A percentile compares a stretch with the other conserved stretches of the same genome.
phyloP scores from a whole-genome alignment of 2,888 invertebrate genomes.

The Melinaea marsaeus region DNA sequence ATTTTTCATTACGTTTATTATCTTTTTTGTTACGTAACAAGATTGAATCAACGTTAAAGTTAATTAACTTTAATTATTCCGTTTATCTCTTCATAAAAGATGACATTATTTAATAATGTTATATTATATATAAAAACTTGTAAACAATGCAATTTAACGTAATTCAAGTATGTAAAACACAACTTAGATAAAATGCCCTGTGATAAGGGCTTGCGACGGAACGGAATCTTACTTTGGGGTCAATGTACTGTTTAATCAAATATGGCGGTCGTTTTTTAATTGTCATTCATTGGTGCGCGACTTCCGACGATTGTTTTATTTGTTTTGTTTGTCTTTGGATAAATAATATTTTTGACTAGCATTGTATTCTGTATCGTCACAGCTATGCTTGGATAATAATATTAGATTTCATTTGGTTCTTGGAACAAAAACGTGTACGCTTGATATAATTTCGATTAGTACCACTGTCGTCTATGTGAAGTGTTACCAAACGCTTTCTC shows the following conservation, averaged over 20 bases:
- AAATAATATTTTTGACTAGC: conserved; percentile 3
- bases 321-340: conserved; percentile 10
- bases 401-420: not conserved
- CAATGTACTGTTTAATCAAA: conserved; percentile 35
- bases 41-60: too few species aligned
- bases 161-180: not conserved
- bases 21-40: too few species aligned
- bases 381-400: not conserved
- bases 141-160: not conserved
- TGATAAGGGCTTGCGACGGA: not conserved
- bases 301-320: conserved; percentile 38
- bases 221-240: conserved; percentile 18
- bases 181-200: not conserved
- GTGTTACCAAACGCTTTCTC: too few species aligned
- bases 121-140: not conserved
- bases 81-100: too few species aligned
- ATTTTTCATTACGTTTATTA: too few species aligned
- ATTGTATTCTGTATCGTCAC: not conserved
- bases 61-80: too few species aligned
- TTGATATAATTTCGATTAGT: not conserved
- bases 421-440: not conserved
- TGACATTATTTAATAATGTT: not conserved
- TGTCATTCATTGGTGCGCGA: conserved; percentile 33
- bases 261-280: conserved; percentile 33
- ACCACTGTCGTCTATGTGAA: too few species aligned